Conservation (phyloP, 2,113 vertebrate genomes). For the Tupaia tana region DNA sequence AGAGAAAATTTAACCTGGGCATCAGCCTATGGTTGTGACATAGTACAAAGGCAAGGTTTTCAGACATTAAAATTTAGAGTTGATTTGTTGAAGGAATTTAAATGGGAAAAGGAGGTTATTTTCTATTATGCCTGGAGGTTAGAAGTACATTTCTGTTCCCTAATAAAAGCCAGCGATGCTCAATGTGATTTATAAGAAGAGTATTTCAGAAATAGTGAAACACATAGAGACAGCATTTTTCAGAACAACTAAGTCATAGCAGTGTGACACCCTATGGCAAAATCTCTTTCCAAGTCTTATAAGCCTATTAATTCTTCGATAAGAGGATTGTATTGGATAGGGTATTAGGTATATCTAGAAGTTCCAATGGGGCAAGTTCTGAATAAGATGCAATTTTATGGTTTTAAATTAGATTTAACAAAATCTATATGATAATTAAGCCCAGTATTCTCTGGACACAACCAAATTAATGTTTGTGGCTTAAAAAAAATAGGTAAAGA, state of each 20-base stretch:
- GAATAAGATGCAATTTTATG: constrained; percentile 55
- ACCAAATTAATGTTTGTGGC: constrained; percentile 34
- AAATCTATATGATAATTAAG: constrained; percentile 8
- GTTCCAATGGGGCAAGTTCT: not conserved
- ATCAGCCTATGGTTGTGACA: not conserved
- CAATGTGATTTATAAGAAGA: constrained; percentile 40
- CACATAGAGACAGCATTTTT: constrained; percentile 43
- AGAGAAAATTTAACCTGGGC: not conserved
- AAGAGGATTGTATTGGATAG: constrained; percentile 33
- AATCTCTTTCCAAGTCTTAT: constrained; percentile 58
- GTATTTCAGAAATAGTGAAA: constrained; percentile 28
- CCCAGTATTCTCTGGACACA: not conserved
- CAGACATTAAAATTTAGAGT: not conserved
- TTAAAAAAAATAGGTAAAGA: constrained; percentile 29
- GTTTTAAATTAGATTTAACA: constrained; percentile 65
- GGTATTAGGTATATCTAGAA: constrained; percentile 3
- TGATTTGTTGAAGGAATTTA: constrained; percentile 32
- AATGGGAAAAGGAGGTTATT: constrained; percentile 13
- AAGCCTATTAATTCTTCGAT: constrained; percentile 60
- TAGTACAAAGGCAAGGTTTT: not conserved
- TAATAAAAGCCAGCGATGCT: constrained; percentile 23
- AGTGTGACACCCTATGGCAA: constrained; percentile 25
- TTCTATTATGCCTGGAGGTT: constrained; percentile 11
- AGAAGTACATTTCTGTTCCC: not conserved
- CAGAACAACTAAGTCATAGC: constrained; percentile 46